phyloP scores from a whole-genome alignment of 2,113 vertebrate genomes.

The Aegotheles bennettii region DNA sequence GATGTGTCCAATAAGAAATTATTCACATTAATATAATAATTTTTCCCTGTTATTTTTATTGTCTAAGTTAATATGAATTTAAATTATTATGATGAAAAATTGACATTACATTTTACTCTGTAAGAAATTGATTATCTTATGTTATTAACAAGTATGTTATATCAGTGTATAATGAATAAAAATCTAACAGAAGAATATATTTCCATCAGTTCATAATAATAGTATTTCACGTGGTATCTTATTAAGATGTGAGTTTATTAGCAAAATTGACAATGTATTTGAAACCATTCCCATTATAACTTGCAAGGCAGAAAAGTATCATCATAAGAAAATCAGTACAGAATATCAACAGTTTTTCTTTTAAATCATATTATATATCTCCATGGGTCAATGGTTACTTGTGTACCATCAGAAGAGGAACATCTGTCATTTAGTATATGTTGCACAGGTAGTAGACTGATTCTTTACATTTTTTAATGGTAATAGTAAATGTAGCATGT shows the following conservation, averaged over 20 bases:
- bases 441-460: background rate
- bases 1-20: background rate
- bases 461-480: background rate
- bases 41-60: background rate
- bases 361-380: background rate
- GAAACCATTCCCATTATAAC: background rate
- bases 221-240: background rate
- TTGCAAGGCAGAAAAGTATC: background rate
- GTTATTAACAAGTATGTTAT: background rate
- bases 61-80: background rate
- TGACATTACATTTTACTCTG: background rate
- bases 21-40: background rate
- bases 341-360: background rate
- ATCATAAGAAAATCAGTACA: background rate
- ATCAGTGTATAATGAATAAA: background rate
- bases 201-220: background rate
- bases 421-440: background rate
- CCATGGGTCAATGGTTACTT: background rate
- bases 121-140: background rate
- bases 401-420: background rate
- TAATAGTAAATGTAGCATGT: background rate
- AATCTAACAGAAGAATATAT: background rate
- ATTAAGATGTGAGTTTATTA: background rate
- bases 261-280: background rate
- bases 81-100: background rate